phyloP scores from a whole-genome alignment of 2,113 vertebrate genomes.

The Mellivora capensis region DNA sequence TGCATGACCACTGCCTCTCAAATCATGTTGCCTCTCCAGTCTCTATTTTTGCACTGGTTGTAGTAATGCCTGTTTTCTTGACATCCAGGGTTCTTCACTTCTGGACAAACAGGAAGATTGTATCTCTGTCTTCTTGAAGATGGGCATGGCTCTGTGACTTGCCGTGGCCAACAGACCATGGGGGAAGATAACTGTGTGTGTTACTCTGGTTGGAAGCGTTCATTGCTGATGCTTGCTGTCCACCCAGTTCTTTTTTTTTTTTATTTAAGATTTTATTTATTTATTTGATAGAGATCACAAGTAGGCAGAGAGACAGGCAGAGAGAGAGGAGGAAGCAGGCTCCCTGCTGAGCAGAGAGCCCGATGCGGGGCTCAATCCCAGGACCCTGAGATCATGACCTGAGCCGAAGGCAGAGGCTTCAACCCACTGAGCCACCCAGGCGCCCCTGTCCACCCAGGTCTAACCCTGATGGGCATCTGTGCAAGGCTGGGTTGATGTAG shows the following conservation, averaged over 20 bases:
- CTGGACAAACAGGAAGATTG: neutral
- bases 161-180: neutral
- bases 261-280: no score
- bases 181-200: no score
- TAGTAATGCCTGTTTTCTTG: neutral
- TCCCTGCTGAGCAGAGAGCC: no score
- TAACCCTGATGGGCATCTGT: fast-evolving
- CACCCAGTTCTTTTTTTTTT: no score
- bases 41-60: neutral
- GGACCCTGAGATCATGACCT: no score
- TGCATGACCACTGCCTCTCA: neutral
- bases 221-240: neutral
- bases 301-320: no score
- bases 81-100: neutral
- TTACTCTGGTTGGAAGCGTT: neutral
- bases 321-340: no score
- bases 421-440: no score
- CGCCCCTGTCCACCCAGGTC: no score
- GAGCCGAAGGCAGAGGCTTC: no score
- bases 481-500: neutral
- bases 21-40: neutral
- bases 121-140: neutral
- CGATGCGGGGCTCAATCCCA: no score
- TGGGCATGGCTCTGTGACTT: neutral
- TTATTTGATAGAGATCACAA: no score